A percentile compares a stretch with the other conserved stretches of the same genome.
These are phyloP conservation scores for Nibea coibor DNA, from an alignment of 2,113 vertebrate species.

Conservation along the genomic window DNA sequence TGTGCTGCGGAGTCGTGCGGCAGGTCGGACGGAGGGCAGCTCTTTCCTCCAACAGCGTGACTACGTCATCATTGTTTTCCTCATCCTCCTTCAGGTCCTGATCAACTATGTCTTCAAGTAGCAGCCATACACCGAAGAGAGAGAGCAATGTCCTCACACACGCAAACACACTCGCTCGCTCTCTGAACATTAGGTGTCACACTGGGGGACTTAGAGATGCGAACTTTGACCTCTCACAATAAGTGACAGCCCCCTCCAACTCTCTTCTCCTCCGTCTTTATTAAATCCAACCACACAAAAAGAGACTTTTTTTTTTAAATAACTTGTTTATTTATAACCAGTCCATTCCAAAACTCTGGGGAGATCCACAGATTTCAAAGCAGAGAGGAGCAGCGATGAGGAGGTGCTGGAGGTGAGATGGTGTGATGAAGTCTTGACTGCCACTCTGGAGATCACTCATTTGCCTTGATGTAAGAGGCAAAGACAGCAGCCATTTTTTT, in stretches of 20 bases:
- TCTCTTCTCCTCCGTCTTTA: conserved; percentile 31
- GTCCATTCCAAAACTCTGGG: conserved; percentile 52
- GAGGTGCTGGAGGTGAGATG: conserved; percentile 1
- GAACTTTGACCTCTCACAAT: conserved; percentile 30
- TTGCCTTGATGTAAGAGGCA: conserved; percentile 55
- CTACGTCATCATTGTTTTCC: conserved; percentile 90
- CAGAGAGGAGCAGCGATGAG: conserved; percentile 1
- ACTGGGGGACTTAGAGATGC: background rate
- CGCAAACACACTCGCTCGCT: background rate
- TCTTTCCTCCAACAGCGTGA: conserved; percentile 95
- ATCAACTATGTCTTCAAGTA: conserved; percentile 97
- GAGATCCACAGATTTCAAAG: conserved; percentile 62
- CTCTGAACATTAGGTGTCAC: conserved; percentile 6
- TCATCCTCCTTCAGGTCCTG: conserved; percentile 93
- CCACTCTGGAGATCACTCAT: conserved; percentile 37
- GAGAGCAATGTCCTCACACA: conserved; percentile 4
- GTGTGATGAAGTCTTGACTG: conserved; percentile 36
- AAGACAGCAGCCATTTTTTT: conserved; percentile 51
- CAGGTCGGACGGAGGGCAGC: conserved; percentile 83
- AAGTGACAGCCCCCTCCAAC: conserved; percentile 9
- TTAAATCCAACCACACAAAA: conserved; percentile 22
- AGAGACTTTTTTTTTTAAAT: conserved; percentile 37
- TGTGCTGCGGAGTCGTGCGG: conserved; percentile 88
- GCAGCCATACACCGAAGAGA: conserved; percentile 56
- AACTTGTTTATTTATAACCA: conserved; percentile 49